Evolutionary conservation across 2,888 invertebrate genomes (phyloP), one percentile per base, ranked within the genome.

Genomic region (Spodoptera picta): DNA sequence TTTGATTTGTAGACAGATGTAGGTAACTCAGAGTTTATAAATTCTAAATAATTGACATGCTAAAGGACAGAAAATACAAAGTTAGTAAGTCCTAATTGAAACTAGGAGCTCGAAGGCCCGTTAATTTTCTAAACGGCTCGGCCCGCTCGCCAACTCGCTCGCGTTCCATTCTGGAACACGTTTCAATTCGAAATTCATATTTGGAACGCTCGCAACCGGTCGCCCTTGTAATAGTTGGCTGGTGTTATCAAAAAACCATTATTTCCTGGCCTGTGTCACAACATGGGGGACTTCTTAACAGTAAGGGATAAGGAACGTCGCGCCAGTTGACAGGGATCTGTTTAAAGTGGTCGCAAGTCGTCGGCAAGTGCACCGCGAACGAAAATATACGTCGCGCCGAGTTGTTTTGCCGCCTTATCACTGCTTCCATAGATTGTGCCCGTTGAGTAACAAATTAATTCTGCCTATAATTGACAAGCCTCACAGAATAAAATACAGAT

Each of bases 351-450:
- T 73, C 84, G 70, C 68, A 84, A 88, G 84, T 90, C 89, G 90
- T 88, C 93, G 93, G 92, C 94, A 94, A 94, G 94, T 94, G 94
- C 94, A 93, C 90, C 87, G 90, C 90, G 93, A 93, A 94, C 93
- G 92, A 94, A 94, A 93, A 94, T 94, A 94, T 94, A 94, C 94
- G 92, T 87, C 92, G 92, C 88, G 90, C 86, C 84, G 92, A 92
- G 91, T 94, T 92, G 94, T 93, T 93, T 93, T 93, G 93, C 94
- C 91, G 93, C 92, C 94, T 94, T 94, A 94, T 94, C 94, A 94
- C 91, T 92, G 77, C 61, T 69, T 72, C 65, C 93, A 93, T 81
- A 91, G 93, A 93, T 83, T 80, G n/a, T 24, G 45, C 67, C 61
- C 44, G 48, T 53, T 36, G 57, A 44, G 41, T 10, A 27, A 4